Evolutionary conservation across 1,140 invertebrate species (phyloP), one percentile per base, ranked within the genome.

Genomic region (Brachionus angularis): DNA sequence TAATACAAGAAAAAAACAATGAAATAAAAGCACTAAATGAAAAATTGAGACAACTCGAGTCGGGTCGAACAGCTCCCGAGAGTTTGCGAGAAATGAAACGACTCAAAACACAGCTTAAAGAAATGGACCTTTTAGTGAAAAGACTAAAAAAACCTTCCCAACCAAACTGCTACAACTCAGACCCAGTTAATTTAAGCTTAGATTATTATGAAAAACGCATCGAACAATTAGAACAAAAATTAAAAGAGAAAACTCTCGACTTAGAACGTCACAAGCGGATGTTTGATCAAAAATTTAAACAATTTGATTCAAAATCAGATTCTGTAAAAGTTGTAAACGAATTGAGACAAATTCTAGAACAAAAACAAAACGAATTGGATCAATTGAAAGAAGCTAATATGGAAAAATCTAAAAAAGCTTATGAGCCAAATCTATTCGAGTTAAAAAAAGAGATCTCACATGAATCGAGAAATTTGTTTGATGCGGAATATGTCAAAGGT

Each of bases 21-120:
- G 33, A 58, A 58, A 58, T 58, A 3, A 58, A 58, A 27, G 25
- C 21, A 4, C 39, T 58, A 25, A 58, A 58, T 58, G 53, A 58
- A 7, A 58, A 39, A 25, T 12, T 58, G 18, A 16, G n/a, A 12
- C 36, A 58, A 58, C 36, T 58, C 10, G 29, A 58, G 39, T 18
- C 39, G 33, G 39, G 39, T 36, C 36, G 39, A 18, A 58, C 53
- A 14, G n/a, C 33, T 12, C 53, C 53, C 5, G 53, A 58, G 2
- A 39, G 36, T 39, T 21, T 58, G 7, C 33, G 53, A 0, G 53
- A 58, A 27, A 58, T 21, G 23, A 58, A 16, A 18, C 8, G 33
- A 12, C 53, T 58, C 14, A 58, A 58, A 58, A 58, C 36, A 39
- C 53, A 58, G 39, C 53, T 58, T 12, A 31, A 58, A 39, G 53